These are phyloP conservation scores for Zaprionus capensis DNA, from an alignment of 1,140 invertebrate genomes.

Conservation along the genomic window DNA sequence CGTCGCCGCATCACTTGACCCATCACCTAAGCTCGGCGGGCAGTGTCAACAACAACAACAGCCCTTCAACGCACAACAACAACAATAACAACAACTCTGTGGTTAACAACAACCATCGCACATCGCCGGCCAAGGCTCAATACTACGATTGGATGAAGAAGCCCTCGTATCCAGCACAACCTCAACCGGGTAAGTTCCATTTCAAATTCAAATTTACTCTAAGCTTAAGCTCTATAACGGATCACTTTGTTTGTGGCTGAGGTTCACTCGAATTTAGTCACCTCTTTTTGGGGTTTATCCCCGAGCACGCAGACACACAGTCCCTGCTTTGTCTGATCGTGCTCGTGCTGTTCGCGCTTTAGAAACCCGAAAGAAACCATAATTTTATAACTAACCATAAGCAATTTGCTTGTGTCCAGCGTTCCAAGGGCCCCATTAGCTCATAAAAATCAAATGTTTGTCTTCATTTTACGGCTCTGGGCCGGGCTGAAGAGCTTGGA, in stretches of 20 bases:
- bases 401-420: constrained; percentile 56
- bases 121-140: constrained; percentile 89
- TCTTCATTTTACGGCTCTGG: constrained; percentile 64
- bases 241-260: constrained; percentile 19
- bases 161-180: constrained; percentile 91
- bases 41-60: constrained; percentile 70
- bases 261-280: constrained; percentile 44
- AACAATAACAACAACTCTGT: constrained; percentile 68
- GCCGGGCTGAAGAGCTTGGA: not conserved
- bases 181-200: constrained; percentile 90
- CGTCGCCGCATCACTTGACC: constrained; percentile 76
- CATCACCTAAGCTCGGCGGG: constrained; percentile 69
- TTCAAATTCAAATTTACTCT: constrained; percentile 3
- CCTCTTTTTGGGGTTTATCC: constrained; percentile 54
- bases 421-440: constrained; percentile 67
- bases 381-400: constrained; percentile 57
- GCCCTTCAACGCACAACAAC: constrained; percentile 76
- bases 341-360: constrained; percentile 76
- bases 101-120: constrained; percentile 73
- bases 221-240: not conserved
- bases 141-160: constrained; percentile 96
- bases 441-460: constrained; percentile 82
- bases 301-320: constrained; percentile 34
- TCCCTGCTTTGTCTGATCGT: constrained; percentile 52
- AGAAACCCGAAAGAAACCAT: constrained; percentile 25